phyloP scores from a whole-genome alignment of 1,140 invertebrate species.

The Psix sp. region DNA sequence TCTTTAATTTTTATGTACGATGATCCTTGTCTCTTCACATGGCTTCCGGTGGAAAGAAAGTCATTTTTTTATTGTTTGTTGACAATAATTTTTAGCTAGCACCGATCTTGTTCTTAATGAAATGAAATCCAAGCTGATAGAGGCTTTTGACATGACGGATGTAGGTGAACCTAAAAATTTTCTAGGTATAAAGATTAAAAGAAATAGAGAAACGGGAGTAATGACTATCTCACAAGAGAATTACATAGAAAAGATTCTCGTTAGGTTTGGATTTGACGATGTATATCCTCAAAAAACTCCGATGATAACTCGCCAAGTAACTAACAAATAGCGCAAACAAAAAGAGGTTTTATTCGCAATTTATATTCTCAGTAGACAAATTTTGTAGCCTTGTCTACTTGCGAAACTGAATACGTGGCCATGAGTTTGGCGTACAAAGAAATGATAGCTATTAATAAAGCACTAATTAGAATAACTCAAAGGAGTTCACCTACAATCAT shows the following conservation, averaged over 20 bases:
- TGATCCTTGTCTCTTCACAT: constrained; percentile 11
- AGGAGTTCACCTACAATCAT: no score
- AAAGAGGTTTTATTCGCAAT: no score
- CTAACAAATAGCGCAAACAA: background rate
- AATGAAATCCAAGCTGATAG: background rate
- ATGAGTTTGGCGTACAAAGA: no score
- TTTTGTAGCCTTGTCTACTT: no score
- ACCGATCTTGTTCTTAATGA: background rate
- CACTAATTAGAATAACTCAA: no score
- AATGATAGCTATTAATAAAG: no score
- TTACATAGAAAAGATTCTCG: background rate
- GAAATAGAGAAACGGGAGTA: background rate
- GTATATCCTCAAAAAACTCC: background rate
- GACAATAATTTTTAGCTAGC: background rate
- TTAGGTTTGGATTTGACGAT: background rate
- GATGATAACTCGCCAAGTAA: background rate
- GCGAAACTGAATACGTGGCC: no score
- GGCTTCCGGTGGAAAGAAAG: background rate
- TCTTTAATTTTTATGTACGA: no score
- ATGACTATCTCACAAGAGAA: background rate
- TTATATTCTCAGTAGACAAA: no score
- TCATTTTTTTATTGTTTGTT: background rate
- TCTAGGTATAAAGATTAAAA: background rate
- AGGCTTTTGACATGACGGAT: background rate
- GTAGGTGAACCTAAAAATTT: background rate